A percentile compares a stretch with the other conserved stretches of the same genome.
Conservation (phyloP, 2,113 vertebrate species). For the Pipa parva region DNA sequence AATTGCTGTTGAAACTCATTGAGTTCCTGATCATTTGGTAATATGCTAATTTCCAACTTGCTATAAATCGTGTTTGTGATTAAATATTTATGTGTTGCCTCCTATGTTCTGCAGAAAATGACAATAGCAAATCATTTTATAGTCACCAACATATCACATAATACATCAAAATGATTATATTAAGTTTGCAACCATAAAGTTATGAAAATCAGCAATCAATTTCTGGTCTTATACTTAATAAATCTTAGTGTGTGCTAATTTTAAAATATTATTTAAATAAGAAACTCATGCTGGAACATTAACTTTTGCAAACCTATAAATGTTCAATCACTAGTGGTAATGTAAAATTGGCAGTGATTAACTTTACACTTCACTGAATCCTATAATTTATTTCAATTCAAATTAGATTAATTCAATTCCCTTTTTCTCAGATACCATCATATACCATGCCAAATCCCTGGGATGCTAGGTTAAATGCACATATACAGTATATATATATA, state of each 20-base stretch:
- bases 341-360: too few relatives aligned
- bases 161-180: constrained; percentile 30
- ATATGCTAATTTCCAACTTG: constrained; percentile 33
- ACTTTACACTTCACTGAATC: too few relatives aligned
- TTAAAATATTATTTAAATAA: too few relatives aligned
- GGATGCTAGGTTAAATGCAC: too few relatives aligned
- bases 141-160: constrained; percentile 12
- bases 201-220: constrained; percentile 26
- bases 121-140: constrained; percentile 40
- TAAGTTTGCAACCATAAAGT: constrained; percentile 5
- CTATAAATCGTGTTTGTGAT: constrained; percentile 32
- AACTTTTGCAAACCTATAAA: too few relatives aligned
- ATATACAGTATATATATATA: too few relatives aligned
- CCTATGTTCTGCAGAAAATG: constrained; percentile 34
- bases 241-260: neutral
- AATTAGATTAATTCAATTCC: too few relatives aligned
- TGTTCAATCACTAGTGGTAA: too few relatives aligned
- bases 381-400: too few relatives aligned
- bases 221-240: constrained; percentile 15
- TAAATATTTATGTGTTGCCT: constrained; percentile 40
- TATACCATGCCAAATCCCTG: too few relatives aligned
- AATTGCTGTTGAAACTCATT: constrained; percentile 32
- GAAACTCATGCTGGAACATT: too few relatives aligned
- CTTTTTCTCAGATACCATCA: too few relatives aligned
- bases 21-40: constrained; percentile 34